These are phyloP conservation scores for Habrosyne pyritoides DNA, from an alignment of 2,888 invertebrate genomes.

Conservation along the genomic window DNA sequence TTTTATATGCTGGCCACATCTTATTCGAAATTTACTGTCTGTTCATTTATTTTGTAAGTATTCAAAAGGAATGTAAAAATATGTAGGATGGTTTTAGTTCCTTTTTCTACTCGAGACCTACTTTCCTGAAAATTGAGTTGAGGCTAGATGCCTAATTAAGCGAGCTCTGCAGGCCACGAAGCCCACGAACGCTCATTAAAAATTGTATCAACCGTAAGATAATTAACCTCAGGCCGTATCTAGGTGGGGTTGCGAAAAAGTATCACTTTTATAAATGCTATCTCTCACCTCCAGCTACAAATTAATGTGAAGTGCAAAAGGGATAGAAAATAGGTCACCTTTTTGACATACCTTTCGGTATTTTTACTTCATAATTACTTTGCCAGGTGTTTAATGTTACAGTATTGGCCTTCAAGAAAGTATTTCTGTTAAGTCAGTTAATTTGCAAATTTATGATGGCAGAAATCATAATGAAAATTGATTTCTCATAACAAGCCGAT, in stretches of 20 bases:
- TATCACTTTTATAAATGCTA: not conserved
- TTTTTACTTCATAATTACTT: slow-evolving; percentile 2
- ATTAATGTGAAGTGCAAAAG: not conserved
- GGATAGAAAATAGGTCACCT: slow-evolving; percentile 5
- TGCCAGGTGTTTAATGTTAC: not conserved
- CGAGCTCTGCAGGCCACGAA: not conserved
- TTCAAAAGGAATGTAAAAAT: not conserved
- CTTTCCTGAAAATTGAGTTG: not conserved
- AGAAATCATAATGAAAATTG: not conserved
- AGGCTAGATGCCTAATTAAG: not conserved
- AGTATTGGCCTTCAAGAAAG: not conserved
- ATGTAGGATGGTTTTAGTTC: not conserved
- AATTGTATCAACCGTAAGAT: slow-evolving; percentile 3
- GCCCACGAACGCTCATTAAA: not conserved
- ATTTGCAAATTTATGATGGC: not conserved
- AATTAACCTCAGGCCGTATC: not conserved
- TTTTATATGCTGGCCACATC: no score
- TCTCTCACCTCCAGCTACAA: not conserved
- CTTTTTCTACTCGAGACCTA: not conserved
- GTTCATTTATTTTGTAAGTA: not conserved
- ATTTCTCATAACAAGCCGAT: not conserved
- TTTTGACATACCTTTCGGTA: not conserved
- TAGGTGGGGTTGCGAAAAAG: slow-evolving; percentile 1
- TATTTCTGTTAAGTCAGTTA: not conserved
- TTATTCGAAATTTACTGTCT: no score